phyloP scores from a whole-genome alignment of 2,797 vertebrate genomes.

The Ispidina lecontei region DNA sequence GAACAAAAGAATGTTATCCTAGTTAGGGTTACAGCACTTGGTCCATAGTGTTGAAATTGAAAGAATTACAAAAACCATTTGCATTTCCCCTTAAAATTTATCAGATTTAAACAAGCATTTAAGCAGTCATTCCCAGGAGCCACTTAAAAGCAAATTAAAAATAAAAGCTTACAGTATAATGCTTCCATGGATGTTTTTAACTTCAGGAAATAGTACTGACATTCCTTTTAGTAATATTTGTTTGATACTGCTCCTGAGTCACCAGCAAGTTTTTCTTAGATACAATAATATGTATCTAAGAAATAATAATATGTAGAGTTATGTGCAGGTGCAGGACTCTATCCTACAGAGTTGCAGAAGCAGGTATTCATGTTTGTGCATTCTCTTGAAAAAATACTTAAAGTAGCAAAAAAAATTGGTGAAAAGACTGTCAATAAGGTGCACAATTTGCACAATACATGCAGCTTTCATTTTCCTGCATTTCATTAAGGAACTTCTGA shows the following conservation, averaged over 20 bases:
- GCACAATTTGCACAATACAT: neutral
- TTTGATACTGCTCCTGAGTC: neutral
- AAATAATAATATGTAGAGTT: no score
- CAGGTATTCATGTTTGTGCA: neutral
- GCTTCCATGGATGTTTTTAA: neutral
- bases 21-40: neutral
- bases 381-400: neutral
- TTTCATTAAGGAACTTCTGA: neutral
- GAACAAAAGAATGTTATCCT: neutral
- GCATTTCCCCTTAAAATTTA: neutral
- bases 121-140: neutral
- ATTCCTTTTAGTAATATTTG: neutral
- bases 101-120: neutral
- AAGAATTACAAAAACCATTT: slow-evolving; percentile 43
- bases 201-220: neutral
- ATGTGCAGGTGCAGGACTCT: neutral
- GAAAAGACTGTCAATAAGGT: neutral
- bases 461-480: neutral
- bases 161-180: neutral
- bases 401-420: neutral
- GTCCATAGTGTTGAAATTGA: slow-evolving; percentile 14
- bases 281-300: neutral
- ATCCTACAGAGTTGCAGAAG: neutral
- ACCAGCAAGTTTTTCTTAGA: neutral
- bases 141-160: neutral